Evolutionary conservation across 1,140 invertebrate genomes (phyloP), one percentile per base, ranked within the genome.

Genomic region (Oryzaephilus surinamensis): DNA sequence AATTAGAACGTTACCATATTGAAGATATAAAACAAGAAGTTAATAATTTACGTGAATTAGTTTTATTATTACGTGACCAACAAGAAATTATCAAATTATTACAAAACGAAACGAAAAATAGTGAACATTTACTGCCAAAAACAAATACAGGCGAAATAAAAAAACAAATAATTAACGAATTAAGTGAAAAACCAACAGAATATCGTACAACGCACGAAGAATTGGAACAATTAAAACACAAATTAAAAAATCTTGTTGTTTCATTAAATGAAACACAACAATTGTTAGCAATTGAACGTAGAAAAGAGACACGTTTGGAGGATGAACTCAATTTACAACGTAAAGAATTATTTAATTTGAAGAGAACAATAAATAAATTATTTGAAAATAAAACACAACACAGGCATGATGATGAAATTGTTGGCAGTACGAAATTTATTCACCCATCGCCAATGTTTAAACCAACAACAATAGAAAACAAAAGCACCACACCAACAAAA

Each of bases 31-130:
- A 48, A 43, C 11, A 32, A 6, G 57, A 60, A 51, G 38, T 60
- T 0, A 30, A 38, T 17, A 56, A 55, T 41, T 24, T 60, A 21
- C 37, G 50, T 19, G 38, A 54, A 6, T 28, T 60, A 10, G 46
- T 57, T 10, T 6, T 38, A 11, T 32, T 60, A 11, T 31, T 60
- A 4, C 46, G 47, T 31, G 54, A 60, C 21, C 57, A 60, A 36
- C 50, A 55, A 39, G 35, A 47, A 17, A 44, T 51, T 31, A 28
- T 51, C 12, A 33, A 36, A 8, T 14, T 36, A 1, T 32, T 47
- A 1, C 35, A 46, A 7, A 17, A 43, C 21, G 28, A 10, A 20
- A 41, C 29, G 15, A 30, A 38, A 32, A 38, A n/a, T 6, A 34
- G 7, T n/a, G 14, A 26, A 12, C n/a, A 24, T 26, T 14, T 6